Evolutionary conservation across 2,113 vertebrate genomes (phyloP).

Genomic region (Otolemur garnettii): DNA sequence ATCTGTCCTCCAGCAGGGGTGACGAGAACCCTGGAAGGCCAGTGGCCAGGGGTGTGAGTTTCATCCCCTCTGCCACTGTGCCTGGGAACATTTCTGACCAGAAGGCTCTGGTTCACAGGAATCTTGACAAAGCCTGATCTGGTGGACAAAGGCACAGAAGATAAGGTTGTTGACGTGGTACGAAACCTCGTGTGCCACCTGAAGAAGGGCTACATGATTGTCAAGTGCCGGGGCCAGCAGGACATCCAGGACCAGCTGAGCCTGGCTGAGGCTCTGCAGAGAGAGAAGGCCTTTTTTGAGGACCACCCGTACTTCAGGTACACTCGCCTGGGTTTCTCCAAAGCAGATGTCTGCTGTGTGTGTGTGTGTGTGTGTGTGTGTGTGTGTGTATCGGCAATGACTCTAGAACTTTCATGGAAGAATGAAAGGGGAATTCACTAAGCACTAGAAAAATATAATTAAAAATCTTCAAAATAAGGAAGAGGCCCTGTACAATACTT

Average conservation of each 20-base stretch:
- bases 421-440: neutral
- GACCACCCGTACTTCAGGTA: conserved; percentile 90
- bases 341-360: fast-evolving
- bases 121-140: conserved; percentile 96
- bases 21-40: no score
- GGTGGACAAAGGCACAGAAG: conserved; percentile 93
- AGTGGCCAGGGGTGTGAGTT: fast-evolving
- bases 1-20: neutral
- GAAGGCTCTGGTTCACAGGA: conserved; percentile 82
- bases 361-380: fast-evolving
- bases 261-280: conserved; percentile 88
- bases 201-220: conserved; percentile 95
- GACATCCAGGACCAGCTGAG: conserved; percentile 86
- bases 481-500: neutral
- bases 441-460: neutral
- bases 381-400: fast-evolving
- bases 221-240: conserved; percentile 93
- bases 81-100: fast-evolving
- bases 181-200: conserved; percentile 89
- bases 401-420: fast-evolving
- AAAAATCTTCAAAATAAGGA: neutral
- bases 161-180: conserved; percentile 86
- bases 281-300: conserved; percentile 91
- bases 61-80: fast-evolving
- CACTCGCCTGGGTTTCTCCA: fast-evolving